phyloP scores from a whole-genome alignment of 1,140 invertebrate species.

The Zaprionus inermis region DNA sequence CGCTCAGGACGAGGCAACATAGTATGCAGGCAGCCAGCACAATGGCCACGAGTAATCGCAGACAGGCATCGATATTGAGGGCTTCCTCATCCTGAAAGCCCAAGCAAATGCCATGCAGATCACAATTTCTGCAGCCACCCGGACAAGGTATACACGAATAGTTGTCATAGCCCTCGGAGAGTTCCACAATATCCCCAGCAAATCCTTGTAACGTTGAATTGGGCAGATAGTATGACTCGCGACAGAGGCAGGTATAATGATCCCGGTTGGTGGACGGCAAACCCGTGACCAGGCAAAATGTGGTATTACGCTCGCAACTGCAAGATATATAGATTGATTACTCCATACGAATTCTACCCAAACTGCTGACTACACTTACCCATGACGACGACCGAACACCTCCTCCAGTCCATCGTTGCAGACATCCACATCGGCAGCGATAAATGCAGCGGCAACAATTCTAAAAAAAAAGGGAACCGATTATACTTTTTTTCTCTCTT shows the following conservation, averaged over 20 bases:
- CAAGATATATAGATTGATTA: background rate
- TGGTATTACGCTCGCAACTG: conserved; percentile 84
- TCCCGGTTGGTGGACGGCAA: conserved; percentile 66
- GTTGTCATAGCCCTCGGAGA: conserved; percentile 80
- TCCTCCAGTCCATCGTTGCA: conserved; percentile 84
- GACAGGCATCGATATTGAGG: conserved; percentile 85
- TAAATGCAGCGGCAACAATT: conserved; percentile 83
- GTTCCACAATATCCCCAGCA: conserved; percentile 84
- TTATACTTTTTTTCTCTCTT: background rate
- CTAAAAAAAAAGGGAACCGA: conserved; percentile 27
- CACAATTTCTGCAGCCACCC: conserved; percentile 85
- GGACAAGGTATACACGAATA: conserved; percentile 87
- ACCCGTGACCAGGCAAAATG: conserved; percentile 79
- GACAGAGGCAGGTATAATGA: conserved; percentile 85
- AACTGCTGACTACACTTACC: conserved; percentile 43
- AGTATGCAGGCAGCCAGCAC: conserved; percentile 90
- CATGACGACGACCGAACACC: conserved; percentile 81
- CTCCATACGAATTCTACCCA: background rate
- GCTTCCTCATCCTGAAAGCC: conserved; percentile 83
- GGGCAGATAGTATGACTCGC: conserved; percentile 84
- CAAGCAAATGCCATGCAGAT: conserved; percentile 85
- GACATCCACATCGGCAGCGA: conserved; percentile 83
- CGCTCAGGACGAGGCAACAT: conserved; percentile 88
- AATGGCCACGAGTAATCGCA: conserved; percentile 88
- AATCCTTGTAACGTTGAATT: conserved; percentile 84